Base-by-base conservation (phyloP, 2,797 vertebrate species). In the Bradypodion pumilum region DNA sequence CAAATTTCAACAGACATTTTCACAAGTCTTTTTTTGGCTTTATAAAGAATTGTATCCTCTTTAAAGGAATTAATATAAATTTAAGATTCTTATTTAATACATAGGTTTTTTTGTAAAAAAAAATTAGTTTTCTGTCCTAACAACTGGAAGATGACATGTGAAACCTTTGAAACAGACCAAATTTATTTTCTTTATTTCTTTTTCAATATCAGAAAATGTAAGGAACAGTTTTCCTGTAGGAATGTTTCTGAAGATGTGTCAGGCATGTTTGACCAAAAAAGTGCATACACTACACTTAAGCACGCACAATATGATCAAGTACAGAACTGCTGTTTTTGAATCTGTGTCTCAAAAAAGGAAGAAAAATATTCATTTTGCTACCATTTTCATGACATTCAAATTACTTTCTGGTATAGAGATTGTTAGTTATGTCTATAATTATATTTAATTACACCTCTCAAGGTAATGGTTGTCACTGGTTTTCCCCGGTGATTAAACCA, bases 281-380 rank as follows among this genome's bases (percentile, higher is more conserved):
- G 1, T 81, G 62, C 86, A 86, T 76, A 2, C 37, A 1, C 1
- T 37, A 13, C 3, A 0, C 0, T 2, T 44, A 86, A 83, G 80
- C 59, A 3, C 1, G 29, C 52, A 85, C 85, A 15, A 37, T 19
- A 13, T 62, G 89, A 75, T 10, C 1, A 85, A 69, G 44, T 46
- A 56, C 25, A 68, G 76, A 82, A 89, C 37, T 80, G n/a, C 1
- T 63, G 16, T 5, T 80, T 92, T 66, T 63, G 5, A 86, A 82
- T 78, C 8, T 78, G 21, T 35, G 29, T 76, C 0, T 80, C 73
- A 19, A 75, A 13, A 13, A 40, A 56, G 0, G 23, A 7, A 62
- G 10, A 23, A 59, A n/a, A 35, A 25, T 29, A 2, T 86, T 85
- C n/a, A 2, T 44, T 75, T 32, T 27, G 59, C 2, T 0, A 5